phyloP scores from a whole-genome alignment of 2,888 invertebrate species.

The Rhingia rostrata region DNA sequence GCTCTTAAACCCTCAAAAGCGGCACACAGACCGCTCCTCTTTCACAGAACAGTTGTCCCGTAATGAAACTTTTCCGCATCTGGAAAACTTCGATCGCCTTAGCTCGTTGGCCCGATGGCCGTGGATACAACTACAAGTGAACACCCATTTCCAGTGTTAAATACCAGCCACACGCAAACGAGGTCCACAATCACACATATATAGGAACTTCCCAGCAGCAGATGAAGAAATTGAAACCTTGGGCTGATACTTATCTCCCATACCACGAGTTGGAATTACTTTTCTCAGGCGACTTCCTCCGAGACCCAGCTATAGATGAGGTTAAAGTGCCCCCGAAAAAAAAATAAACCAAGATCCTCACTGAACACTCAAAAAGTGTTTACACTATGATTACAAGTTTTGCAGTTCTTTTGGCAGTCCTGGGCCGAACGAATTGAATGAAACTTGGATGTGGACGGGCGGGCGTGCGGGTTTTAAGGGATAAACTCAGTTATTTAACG shows the following conservation, averaged over 20 bases:
- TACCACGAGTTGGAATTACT: constrained; percentile 56
- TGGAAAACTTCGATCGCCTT: constrained; percentile 69
- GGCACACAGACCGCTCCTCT: constrained; percentile 26
- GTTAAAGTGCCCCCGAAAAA: background rate
- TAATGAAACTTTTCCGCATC: constrained; percentile 67
- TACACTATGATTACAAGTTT: constrained; percentile 69
- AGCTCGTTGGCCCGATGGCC: constrained; percentile 6
- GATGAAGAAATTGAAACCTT: constrained; percentile 63
- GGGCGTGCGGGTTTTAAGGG: background rate
- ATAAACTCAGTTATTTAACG: constrained; percentile 65
- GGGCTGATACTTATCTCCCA: constrained; percentile 53
- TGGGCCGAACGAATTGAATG: constrained; percentile 18
- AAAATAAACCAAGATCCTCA: constrained; percentile 23
- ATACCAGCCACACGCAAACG: constrained; percentile 56
- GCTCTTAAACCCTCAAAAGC: constrained; percentile 3
- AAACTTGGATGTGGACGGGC: background rate
- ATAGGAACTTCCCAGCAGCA: constrained; percentile 4
- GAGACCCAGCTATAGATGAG: background rate
- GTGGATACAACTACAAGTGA: background rate
- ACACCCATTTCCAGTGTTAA: constrained; percentile 44
- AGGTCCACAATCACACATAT: constrained; percentile 10
- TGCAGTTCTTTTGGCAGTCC: constrained; percentile 55
- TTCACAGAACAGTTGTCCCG: constrained; percentile 36
- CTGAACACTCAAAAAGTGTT: constrained; percentile 50
- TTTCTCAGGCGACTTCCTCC: constrained; percentile 36